Conservation (phyloP, 2,113 vertebrate genomes). For the Mobula birostris region DNA sequence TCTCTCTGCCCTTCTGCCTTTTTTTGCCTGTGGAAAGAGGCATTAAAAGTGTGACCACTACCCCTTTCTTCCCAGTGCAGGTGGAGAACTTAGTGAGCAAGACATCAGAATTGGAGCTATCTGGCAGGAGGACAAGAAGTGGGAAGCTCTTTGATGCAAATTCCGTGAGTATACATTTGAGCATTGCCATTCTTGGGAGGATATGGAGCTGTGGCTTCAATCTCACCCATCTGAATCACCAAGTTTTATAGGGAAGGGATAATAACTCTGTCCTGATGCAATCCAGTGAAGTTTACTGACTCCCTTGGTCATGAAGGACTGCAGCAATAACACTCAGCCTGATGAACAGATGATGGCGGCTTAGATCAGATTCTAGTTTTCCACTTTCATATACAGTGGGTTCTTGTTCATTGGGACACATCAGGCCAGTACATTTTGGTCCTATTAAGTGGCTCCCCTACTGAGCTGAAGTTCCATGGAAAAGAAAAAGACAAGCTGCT, state of each 20-base stretch:
- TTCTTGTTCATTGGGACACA: no score
- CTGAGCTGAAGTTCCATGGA: no score
- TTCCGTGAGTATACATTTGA: slow-evolving; percentile 46
- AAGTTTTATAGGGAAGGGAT: not conserved
- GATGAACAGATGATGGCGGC: not conserved
- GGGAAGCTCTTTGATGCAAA: slow-evolving; percentile 61
- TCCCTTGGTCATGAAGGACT: not conserved
- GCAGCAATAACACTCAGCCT: not conserved
- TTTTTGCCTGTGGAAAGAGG: slow-evolving; percentile 37
- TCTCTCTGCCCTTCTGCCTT: not conserved
- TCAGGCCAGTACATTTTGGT: no score
- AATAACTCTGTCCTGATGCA: not conserved
- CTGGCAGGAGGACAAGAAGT: slow-evolving; percentile 70
- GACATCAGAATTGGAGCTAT: slow-evolving; percentile 59
- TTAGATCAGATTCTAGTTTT: not conserved
- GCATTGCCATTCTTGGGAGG: not conserved
- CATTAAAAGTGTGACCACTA: slow-evolving; percentile 42
- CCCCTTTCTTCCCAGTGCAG: slow-evolving; percentile 42
- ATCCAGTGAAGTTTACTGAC: not conserved
- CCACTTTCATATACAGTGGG: no score
- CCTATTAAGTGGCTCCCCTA: no score
- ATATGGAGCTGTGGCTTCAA: not conserved
- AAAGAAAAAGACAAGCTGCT: no score
- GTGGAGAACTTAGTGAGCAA: slow-evolving; percentile 58
- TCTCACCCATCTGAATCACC: not conserved